Base-by-base conservation (phyloP, 2,113 vertebrate species). In the Cyprinus carpio region DNA sequence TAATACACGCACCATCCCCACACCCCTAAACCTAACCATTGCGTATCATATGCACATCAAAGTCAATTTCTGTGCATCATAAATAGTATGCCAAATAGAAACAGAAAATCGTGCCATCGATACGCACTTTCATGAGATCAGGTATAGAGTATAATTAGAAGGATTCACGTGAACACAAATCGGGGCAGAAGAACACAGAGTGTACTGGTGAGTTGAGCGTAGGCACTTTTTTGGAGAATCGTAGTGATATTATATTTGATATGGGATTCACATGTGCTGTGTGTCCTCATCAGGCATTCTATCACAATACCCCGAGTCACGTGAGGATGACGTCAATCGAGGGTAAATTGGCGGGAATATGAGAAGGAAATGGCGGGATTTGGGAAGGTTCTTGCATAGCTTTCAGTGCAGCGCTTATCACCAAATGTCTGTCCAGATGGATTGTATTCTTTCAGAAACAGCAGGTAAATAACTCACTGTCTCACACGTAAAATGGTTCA, bases 341-440 rank as follows among this genome's bases (percentile, higher is more conserved):
- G 37, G 37, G 40, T 7, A 40, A 9, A 8, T 72, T 56, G 43
- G 69, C 34, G 58, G 49, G 54, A 29, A 4, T n/a, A 8, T 20
- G 31, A 83, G 56, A 64, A 49, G 58, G 27, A 34, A 56, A 76
- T 65, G 62, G 6, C 15, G 37, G 54, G 6, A 4, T 23, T 31
- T 75, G 43, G 27, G 27, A 34, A 58, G 64, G 89, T 85, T 81
- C 82, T 91, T 90, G 90, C 89, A 90, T 88, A 90, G 89, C 83
- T 89, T 87, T 43, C 43, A 87, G 88, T 89, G 79, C 86, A 82
- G 82, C 56, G 79, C 46, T 77, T 46, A 0, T 72, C 72, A 11
- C 6, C 9, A n/a, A 65, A 69, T 18, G 0, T 74, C 46, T 76
- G 75, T 20, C 25, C 13, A 3, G 25, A 31, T 29, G 46, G 71